These are phyloP conservation scores for Drosophila albomicans DNA, from an alignment of 1,140 invertebrate species.

Conservation along the genomic window DNA sequence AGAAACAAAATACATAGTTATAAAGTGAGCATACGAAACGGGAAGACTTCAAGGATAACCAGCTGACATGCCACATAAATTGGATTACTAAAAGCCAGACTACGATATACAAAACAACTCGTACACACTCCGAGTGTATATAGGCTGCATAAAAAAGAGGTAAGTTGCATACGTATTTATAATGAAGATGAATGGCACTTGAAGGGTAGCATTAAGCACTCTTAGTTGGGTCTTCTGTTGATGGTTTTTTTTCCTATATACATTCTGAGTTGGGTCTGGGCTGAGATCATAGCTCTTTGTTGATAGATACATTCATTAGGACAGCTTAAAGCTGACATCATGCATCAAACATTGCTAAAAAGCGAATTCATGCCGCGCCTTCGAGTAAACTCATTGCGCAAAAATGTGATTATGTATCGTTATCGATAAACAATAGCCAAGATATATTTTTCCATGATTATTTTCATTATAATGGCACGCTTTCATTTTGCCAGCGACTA, in stretches of 20 bases:
- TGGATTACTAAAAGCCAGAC: slow-evolving; percentile 71
- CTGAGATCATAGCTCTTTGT: slow-evolving; percentile 21
- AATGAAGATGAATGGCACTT: neutral
- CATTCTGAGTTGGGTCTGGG: neutral
- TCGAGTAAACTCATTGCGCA: slow-evolving; percentile 59
- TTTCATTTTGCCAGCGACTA: slow-evolving; percentile 65
- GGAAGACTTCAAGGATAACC: slow-evolving; percentile 76
- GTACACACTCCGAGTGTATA: slow-evolving; percentile 47
- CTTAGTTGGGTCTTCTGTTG: neutral
- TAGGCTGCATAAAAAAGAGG: slow-evolving; percentile 56
- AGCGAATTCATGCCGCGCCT: slow-evolving; percentile 51
- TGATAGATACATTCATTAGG: neutral
- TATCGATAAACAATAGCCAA: slow-evolving; percentile 43
- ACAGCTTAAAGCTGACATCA: slow-evolving; percentile 61
- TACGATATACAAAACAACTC: slow-evolving; percentile 47
- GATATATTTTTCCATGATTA: slow-evolving; percentile 1
- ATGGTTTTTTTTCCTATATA: neutral
- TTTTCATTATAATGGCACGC: slow-evolving; percentile 50
- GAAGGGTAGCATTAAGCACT: slow-evolving; percentile 4
- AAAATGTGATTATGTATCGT: slow-evolving; percentile 59
- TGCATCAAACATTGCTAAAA: slow-evolving; percentile 19
- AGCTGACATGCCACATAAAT: slow-evolving; percentile 82
- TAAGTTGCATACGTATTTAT: slow-evolving; percentile 52
- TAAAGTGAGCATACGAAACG: slow-evolving; percentile 45
- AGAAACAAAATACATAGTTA: slow-evolving; percentile 29